A percentile compares a stretch with the other conserved stretches of the same genome.
Conservation (phyloP, 2,113 vertebrate genomes). For the Choloepus hoffmanni region DNA sequence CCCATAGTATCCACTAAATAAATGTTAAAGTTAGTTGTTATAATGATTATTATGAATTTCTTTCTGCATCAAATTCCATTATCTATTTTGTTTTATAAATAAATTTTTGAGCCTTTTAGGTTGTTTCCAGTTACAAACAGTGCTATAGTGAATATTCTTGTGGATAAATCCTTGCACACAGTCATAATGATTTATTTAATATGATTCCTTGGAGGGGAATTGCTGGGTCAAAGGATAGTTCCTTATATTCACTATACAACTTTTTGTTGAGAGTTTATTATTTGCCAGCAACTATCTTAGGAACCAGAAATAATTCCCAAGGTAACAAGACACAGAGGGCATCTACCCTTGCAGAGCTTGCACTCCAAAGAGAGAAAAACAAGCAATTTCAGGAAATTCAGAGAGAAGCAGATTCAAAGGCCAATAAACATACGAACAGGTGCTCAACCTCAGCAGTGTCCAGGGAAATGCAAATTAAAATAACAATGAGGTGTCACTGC, state of each 20-base stretch:
- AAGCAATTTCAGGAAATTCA: neutral
- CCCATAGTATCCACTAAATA: neutral
- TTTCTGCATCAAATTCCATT: neutral
- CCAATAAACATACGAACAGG: neutral
- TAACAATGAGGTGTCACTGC: neutral
- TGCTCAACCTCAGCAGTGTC: neutral
- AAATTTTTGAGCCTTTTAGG: neutral
- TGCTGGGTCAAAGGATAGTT: neutral
- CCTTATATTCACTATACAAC: neutral
- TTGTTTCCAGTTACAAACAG: neutral
- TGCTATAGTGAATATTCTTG: neutral
- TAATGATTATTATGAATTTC: neutral
- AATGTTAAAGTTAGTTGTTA: constrained; percentile 27
- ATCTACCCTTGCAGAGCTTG: neutral
- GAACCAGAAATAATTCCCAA: neutral
- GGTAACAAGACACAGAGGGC: neutral
- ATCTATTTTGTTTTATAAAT: neutral
- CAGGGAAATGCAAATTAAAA: neutral
- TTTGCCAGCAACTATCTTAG: constrained; percentile 4
- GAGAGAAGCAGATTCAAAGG: neutral
- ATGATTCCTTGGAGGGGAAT: neutral
- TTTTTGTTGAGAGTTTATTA: neutral
- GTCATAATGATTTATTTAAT: neutral
- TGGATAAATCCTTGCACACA: neutral
- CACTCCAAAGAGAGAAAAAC: neutral